Base-by-base conservation (phyloP, 2,888 invertebrate species). In the Pammene fasciana region DNA sequence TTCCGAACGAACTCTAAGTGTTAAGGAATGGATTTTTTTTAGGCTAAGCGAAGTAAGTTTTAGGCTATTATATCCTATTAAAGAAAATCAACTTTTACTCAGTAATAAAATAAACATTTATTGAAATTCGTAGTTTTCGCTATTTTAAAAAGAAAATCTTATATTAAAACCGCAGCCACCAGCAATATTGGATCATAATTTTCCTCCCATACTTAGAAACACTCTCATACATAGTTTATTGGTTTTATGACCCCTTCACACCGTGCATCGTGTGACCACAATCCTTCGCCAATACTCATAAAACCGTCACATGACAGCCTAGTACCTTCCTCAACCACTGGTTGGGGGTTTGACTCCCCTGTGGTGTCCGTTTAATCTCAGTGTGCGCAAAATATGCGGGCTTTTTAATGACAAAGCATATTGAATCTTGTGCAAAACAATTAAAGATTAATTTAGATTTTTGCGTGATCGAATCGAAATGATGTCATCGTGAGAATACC, bases 301-400 rank as follows among this genome's bases (percentile, higher is more conserved):
- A 79, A 78, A 75, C 82, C 79, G 75, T 81, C 79, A 81, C 79
- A 79, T 80, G 80, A 74, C 79, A 71, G 73, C 61, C 57, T 73
- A 75, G 72, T 72, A 72, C 73, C 73, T 73, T n/a, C 77, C 80
- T 73, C 48, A 76, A 74, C 74, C 75, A 72, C 74, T 82, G 77
- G 81, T 84, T 79, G 81, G 79, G 88, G 87, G 85, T 79, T 77
- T 75, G 74, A 75, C 82, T 83, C 87, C 87, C 78, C 78, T 76
- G 77, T 75, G 70, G 75, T 75, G 78, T 76, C 75, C 79, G 78
- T 77, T 80, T 84, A 85, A 87, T 86, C 84, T 82, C 80, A 71
- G 79, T 79, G 76, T 77, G 79, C 86, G 85, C 82, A 78, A 83
- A 82, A 79, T 78, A 92, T 92, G 91, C 92, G 91, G 92, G 92